These are phyloP conservation scores for Scomber japonicus DNA, from an alignment of 2,113 vertebrate species.

Conservation along the genomic window DNA sequence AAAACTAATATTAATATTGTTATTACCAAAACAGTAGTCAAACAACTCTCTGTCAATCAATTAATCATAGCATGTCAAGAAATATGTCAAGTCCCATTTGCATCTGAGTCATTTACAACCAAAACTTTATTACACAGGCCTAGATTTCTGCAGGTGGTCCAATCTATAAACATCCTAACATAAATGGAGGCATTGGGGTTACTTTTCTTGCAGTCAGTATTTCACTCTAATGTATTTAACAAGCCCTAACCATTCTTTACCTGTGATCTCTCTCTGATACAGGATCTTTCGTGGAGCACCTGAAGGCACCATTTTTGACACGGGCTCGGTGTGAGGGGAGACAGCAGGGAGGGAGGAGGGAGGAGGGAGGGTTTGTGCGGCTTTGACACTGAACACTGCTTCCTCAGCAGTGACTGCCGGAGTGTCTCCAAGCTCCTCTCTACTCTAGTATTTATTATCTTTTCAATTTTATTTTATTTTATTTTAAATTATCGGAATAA, in stretches of 20 bases:
- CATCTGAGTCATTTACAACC: background rate
- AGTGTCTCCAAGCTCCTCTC: slow-evolving; percentile 13
- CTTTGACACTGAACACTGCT: slow-evolving; percentile 10
- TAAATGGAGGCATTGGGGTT: no score
- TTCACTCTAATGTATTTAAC: background rate
- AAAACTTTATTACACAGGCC: background rate
- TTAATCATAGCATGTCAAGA: no score
- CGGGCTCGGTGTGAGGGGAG: slow-evolving; percentile 16
- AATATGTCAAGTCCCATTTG: no score
- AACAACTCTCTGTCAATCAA: no score
- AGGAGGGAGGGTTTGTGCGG: slow-evolving; percentile 12
- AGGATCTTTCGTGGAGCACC: slow-evolving; percentile 31
- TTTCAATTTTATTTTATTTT: no score
- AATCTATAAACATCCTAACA: no score
- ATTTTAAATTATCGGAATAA: slow-evolving; percentile 53
- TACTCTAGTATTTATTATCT: background rate
- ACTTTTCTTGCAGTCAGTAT: no score
- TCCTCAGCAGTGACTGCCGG: slow-evolving; percentile 19
- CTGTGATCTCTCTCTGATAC: no score
- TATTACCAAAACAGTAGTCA: no score
- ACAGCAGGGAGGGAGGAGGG: background rate
- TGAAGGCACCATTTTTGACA: slow-evolving; percentile 63
- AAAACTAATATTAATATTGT: no score
- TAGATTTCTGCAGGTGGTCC: background rate
- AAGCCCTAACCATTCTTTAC: no score